Conservation (phyloP, 2,113 vertebrate species). For the Gulo gulo region DNA sequence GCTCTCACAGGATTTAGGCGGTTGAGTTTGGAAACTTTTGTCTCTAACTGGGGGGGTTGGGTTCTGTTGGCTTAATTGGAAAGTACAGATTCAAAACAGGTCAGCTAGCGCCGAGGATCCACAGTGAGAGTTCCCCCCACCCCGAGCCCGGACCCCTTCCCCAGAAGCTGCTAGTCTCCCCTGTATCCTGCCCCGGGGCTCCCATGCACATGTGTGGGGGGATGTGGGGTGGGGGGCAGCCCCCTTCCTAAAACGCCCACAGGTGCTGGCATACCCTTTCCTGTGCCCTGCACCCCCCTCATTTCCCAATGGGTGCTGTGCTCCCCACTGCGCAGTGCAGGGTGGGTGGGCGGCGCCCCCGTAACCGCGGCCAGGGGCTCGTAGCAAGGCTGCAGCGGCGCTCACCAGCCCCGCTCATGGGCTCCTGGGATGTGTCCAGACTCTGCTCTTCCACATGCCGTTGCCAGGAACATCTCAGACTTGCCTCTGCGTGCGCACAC, state of each 20-base stretch:
- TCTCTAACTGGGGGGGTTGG: not conserved
- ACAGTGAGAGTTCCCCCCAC: not conserved
- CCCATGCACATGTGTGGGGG: fast-evolving
- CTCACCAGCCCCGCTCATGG: not conserved
- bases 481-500: fast-evolving
- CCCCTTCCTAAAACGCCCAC: not conserved
- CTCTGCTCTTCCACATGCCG: fast-evolving
- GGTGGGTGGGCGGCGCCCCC: fast-evolving
- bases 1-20: not conserved
- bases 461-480: not conserved
- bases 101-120: not conserved
- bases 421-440: not conserved
- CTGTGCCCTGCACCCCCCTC: not conserved
- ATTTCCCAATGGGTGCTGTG: fast-evolving
- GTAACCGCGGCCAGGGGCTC: not conserved
- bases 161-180: not conserved
- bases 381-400: not conserved
- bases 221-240: not conserved
- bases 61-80: not conserved
- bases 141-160: not conserved
- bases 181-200: too few species aligned
- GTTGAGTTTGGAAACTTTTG: not conserved
- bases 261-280: fast-evolving
- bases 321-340: fast-evolving
- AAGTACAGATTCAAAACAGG: not conserved